Conservation (phyloP, 2,797 vertebrate genomes). For the Yasuhikotakia modesta region DNA sequence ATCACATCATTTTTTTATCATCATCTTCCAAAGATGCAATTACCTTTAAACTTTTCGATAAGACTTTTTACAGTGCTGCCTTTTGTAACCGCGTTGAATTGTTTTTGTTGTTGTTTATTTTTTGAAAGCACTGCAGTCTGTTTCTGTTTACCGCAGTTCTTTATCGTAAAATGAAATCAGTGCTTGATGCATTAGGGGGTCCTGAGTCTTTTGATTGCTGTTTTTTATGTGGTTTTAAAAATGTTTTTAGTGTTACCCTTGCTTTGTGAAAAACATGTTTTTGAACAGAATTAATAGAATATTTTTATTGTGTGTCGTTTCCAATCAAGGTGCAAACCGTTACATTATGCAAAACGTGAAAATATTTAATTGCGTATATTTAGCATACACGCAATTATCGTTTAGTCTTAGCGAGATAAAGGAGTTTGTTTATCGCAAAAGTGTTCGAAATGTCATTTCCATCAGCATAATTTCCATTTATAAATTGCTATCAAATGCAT, state of each 20-base stretch:
- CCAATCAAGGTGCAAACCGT: not conserved
- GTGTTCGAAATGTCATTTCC: not conserved
- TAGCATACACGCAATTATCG: too few relatives aligned
- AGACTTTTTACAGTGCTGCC: conserved; percentile 41
- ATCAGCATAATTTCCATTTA: not conserved
- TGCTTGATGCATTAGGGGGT: conserved; percentile 24
- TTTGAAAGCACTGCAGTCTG: conserved; percentile 19
- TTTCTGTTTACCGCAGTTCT: conserved; percentile 13
- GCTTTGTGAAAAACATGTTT: not conserved
- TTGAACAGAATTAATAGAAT: not conserved
- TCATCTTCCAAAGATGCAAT: conserved; percentile 28
- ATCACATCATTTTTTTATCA: conserved; percentile 42
- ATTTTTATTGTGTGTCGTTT: not conserved
- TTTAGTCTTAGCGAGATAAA: too few relatives aligned
- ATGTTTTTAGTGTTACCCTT: not conserved
- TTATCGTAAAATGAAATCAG: conserved; percentile 27
- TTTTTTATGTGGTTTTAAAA: conserved; percentile 30
- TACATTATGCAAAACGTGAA: too few relatives aligned
- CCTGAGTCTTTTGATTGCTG: conserved; percentile 29
- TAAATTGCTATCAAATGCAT: not conserved
- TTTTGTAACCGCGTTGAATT: conserved; percentile 17
- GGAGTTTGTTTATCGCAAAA: not conserved
- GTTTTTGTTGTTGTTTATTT: conserved; percentile 22
- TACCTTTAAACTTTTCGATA: conserved; percentile 42
- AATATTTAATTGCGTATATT: not conserved